A percentile compares a stretch with the other conserved stretches of the same genome.
phyloP scores from a whole-genome alignment of 2,888 invertebrate species.

The Oxystoma pomonae region DNA sequence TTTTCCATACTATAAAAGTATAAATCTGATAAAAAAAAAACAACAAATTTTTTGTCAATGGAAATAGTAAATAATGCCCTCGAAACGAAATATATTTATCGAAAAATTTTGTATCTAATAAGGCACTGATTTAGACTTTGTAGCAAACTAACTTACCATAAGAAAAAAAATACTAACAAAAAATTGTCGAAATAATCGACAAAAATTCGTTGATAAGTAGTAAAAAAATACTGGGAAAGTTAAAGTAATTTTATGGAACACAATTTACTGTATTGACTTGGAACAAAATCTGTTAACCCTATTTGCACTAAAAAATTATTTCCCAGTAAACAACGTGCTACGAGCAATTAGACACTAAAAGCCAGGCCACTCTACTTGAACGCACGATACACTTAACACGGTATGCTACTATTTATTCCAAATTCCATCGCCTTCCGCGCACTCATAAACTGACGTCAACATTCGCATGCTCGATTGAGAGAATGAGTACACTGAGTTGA shows the following conservation, averaged over 20 bases:
- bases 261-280: no score
- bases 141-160: background rate
- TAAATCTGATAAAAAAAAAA: slow-evolving; percentile 1
- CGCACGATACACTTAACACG: no score
- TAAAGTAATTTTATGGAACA: slow-evolving; percentile 19
- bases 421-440: no score
- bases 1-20: slow-evolving; percentile 14
- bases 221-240: slow-evolving; percentile 10
- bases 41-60: background rate
- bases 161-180: background rate
- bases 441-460: no score
- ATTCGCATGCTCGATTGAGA: no score
- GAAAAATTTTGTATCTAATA: background rate
- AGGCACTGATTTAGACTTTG: background rate
- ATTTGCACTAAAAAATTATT: no score
- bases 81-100: background rate
- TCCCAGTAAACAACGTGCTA: no score
- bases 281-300: no score
- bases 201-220: background rate
- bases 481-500: no score
- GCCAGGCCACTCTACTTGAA: no score
- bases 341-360: no score
- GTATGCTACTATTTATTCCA: no score
- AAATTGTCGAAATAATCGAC: background rate
- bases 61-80: background rate